Evolutionary conservation across 2,888 invertebrate species (phyloP), one percentile per base, ranked within the genome.

Genomic region (Silvanus unidentatus): DNA sequence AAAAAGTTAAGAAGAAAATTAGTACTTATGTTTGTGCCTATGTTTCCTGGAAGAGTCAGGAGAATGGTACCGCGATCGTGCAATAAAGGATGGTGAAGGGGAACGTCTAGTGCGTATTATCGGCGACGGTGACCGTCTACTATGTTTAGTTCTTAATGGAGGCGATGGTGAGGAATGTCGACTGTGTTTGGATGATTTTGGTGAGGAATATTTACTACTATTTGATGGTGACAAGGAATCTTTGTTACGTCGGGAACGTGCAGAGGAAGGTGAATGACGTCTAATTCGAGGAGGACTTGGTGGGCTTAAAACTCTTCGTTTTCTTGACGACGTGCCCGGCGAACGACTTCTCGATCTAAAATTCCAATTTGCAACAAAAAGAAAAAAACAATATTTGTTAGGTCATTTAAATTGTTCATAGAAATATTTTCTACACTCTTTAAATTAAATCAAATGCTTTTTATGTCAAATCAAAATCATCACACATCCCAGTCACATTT

Each of bases 11-110:
- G n/a, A 32, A n/a, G n/a, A 32, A 8, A 36, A 41, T 69, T 63
- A 77, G 57, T 76, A 75, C 63, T 75, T 77, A 61, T 77, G 76
- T 60, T 76, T 77, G 54, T 77, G 76, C 50, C 75, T 69, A 57
- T 76, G 76, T 61, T 77, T 76, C 43, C 73, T 70, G 16, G 75
- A 69, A 15, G 70, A 66, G 27, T 75, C 75, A 16, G 75, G 73
- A 2, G 73, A 70, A 46, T 65, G 62, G 39, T 68, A 66, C 29
- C 64, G 58, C 9, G 67, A 63, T 35, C 63, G 51, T 9, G 64
- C 57, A 15, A 72, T 67, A 2, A 73, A 66, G 8, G 68, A 54
- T 10, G 22, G 36, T 10, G 57, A 51, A 12, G 65, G 60, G n/a
- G 66, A 61, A 2, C 65, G 60, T 32, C 65, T 64, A 42, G 60